These are phyloP conservation scores for Myiozetetes cayanensis DNA, from an alignment of 2,113 vertebrate genomes.

Conservation along the genomic window DNA sequence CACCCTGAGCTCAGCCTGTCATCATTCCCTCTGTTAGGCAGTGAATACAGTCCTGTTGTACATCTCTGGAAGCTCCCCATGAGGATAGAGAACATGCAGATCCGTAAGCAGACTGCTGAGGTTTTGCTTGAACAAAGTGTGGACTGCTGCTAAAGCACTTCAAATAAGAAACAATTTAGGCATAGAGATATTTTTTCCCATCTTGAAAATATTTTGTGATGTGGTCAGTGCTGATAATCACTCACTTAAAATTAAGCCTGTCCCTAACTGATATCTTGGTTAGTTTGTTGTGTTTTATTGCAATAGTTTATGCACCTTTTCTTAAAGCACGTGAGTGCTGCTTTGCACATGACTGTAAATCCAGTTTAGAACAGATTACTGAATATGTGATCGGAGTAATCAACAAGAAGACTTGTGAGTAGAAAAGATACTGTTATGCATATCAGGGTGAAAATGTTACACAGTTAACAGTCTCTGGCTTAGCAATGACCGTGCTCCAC, in stretches of 20 bases:
- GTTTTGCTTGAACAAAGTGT: not conserved
- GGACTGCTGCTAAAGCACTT: not conserved
- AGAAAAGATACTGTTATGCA: not conserved
- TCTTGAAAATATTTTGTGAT: not conserved
- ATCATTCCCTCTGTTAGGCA: not conserved
- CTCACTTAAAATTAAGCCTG: not conserved
- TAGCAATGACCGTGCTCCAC: not conserved
- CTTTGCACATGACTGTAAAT: constrained; percentile 58
- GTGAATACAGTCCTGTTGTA: not conserved
- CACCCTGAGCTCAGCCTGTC: fast-evolving
- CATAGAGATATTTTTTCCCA: not conserved
- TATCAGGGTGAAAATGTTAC: not conserved
- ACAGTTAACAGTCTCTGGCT: not conserved
- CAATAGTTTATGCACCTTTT: constrained; percentile 21
- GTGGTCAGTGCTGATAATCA: not conserved
- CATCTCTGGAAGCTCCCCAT: not conserved
- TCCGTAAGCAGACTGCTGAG: not conserved
- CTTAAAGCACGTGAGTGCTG: constrained; percentile 60
- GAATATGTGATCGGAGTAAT: not conserved
- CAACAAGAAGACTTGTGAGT: not conserved
- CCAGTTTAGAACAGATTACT: not conserved
- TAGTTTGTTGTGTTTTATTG: not conserved
- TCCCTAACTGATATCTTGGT: not conserved
- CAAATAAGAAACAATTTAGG: not conserved
- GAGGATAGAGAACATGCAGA: not conserved